These are phyloP conservation scores for Agonopterix heracliana DNA, from an alignment of 2,888 invertebrate species.

Conservation along the genomic window DNA sequence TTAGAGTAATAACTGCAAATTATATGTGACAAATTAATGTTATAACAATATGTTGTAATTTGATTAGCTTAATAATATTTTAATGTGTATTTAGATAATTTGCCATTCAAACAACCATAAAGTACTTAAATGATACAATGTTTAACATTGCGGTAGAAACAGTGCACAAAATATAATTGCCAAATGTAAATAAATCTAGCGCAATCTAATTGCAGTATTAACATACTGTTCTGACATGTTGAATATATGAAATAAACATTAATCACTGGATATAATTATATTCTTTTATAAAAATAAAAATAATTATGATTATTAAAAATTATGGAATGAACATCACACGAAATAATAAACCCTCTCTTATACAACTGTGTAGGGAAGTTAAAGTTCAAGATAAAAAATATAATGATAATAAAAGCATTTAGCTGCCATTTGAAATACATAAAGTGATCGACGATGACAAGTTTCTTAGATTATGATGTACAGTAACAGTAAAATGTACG, in stretches of 20 bases:
- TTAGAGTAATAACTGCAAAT: constrained; percentile 66
- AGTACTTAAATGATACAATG: constrained; percentile 47
- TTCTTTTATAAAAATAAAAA: constrained; percentile 50
- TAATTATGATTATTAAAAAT: constrained; percentile 34
- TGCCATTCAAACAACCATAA: constrained; percentile 17
- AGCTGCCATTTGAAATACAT: constrained; percentile 18
- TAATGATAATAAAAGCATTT: constrained; percentile 11
- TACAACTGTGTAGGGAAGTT: constrained; percentile 9
- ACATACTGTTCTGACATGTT: constrained; percentile 31
- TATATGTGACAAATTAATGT: constrained; percentile 52
- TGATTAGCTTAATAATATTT: constrained; percentile 19
- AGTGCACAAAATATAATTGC: constrained; percentile 22
- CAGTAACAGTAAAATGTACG: constrained; percentile 49
- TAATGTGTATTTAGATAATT: constrained; percentile 10
- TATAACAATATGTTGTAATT: constrained; percentile 52
- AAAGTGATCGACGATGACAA: constrained; percentile 21
- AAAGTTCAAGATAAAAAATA: constrained; percentile 6
- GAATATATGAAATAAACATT: constrained; percentile 31
- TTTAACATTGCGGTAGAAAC: constrained; percentile 49
- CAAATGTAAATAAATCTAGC: constrained; percentile 55
- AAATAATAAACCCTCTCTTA: constrained; percentile 41
- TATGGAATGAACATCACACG: constrained; percentile 74
- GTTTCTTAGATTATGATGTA: constrained; percentile 10
- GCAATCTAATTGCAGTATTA: constrained; percentile 70
- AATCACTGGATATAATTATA: constrained; percentile 47